Conservation (phyloP, 2,113 vertebrate species). For the Mormyrus iriodes region DNA sequence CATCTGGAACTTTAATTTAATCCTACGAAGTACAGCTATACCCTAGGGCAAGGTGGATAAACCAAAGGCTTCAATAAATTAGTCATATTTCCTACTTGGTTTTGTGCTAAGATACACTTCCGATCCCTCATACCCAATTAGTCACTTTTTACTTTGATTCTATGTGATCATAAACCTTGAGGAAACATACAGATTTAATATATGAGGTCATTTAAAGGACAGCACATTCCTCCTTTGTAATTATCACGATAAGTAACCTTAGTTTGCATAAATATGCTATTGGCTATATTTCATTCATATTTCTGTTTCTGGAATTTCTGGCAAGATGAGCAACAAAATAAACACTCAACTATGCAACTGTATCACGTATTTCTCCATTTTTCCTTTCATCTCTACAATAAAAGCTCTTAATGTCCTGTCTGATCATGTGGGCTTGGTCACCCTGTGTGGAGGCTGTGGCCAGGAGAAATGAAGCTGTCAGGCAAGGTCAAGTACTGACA, state of each 20-base stretch:
- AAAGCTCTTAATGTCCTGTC: slow-evolving; percentile 23
- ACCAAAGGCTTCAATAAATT: not conserved
- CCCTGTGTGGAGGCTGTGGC: not conserved
- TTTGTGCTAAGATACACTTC: slow-evolving; percentile 11
- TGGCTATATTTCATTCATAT: not conserved
- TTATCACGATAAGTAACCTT: not conserved
- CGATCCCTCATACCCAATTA: not conserved
- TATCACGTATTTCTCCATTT: not conserved
- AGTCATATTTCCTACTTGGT: not conserved
- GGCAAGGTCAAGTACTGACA: not conserved
- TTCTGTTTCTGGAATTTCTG: not conserved
- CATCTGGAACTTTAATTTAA: not conserved
- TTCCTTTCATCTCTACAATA: slow-evolving; percentile 10
- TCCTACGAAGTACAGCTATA: not conserved
- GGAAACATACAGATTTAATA: not conserved
- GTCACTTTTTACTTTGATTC: not conserved
- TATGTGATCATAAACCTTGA: not conserved
- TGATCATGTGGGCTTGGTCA: slow-evolving; percentile 27
- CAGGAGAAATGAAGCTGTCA: not conserved
- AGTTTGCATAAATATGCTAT: not conserved
- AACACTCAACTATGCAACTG: not conserved
- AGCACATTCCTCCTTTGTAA: not conserved
- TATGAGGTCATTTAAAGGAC: not conserved
- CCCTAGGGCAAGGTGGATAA: not conserved
- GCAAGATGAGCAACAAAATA: not conserved